Conservation (phyloP, 2,888 invertebrate genomes). For the Nasonovia ribisnigri region DNA sequence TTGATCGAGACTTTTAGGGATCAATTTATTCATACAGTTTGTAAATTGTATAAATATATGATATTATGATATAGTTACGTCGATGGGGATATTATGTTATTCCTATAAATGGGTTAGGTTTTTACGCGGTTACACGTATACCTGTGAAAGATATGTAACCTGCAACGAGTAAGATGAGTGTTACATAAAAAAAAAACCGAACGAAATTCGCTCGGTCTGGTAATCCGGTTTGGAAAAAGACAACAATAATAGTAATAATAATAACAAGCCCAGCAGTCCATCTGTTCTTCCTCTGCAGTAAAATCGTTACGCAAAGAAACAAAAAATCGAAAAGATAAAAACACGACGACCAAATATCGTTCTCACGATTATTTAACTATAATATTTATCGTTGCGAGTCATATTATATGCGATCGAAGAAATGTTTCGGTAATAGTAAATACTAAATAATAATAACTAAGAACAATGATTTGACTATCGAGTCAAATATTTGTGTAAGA, state of each 20-base stretch:
- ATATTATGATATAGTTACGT: slow-evolving; percentile 1
- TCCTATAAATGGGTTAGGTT: slow-evolving; percentile 17
- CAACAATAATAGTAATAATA: neutral
- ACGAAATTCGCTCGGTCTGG: slow-evolving; percentile 21
- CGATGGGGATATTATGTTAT: neutral
- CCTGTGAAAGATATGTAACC: slow-evolving; percentile 3
- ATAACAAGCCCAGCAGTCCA: neutral
- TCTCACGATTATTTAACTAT: neutral
- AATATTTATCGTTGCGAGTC: neutral
- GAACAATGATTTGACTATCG: neutral
- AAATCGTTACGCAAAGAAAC: slow-evolving; percentile 1
- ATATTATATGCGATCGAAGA: neutral
- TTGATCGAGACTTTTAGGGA: neutral
- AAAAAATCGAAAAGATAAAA: neutral
- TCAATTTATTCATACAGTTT: neutral
- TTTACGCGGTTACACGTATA: neutral
- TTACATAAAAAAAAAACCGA: slow-evolving; percentile 19
- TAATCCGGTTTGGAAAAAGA: slow-evolving; percentile 29
- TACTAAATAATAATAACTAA: neutral
- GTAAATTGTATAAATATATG: neutral
- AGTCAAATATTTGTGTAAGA: neutral
- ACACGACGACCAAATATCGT: neutral
- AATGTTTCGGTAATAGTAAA: neutral
- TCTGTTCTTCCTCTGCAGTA: neutral
- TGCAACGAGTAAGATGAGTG: neutral